Base-by-base conservation (phyloP, 2,888 invertebrate species). In the Tachina fera region DNA sequence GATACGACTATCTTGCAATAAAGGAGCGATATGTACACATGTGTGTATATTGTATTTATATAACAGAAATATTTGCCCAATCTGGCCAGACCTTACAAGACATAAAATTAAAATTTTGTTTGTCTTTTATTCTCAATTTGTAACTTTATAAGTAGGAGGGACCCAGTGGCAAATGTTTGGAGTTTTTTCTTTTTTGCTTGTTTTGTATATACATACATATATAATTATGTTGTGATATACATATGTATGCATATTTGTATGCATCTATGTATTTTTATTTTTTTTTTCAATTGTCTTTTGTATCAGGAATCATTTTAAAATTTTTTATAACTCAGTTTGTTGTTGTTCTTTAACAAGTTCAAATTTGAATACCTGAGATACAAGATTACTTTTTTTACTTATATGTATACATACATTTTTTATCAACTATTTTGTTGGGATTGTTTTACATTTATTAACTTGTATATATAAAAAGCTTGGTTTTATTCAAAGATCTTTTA, bases 321-420 rank as follows among this genome's bases (percentile, higher is more conserved):
- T 75, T 41, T 56, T 58, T 72, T 9, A 45, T 70, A 49, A 41
- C 61, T 84, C 45, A 74, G 49, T 81, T 58, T 49, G 22, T 79
- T 71, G 11, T 72, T 79, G 72, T 71, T 76, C 13, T 76, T 65
- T 19, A 77, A 51, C 60, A 68, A 77, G 19, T 47, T 81, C 43
- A 60, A 75, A 83, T 83, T 83, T 83, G 67, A 79, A 86, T 83
- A 82, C 86, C 86, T 86, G 86, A 86, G 81, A 51, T 83, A 71
- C 83, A 83, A 86, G n/a, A 75, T 56, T 63, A 9, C 43, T 67
- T 68, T 77, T 49, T 58, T 19, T 45, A 53, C 9, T 56, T 41
- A 8, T n/a, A 22, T 68, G 11, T 56, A 22, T 65, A 14, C 56
- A 31, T 45, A 41, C 75, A n/a, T 61, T 11, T 60, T 60, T 65